These are phyloP conservation scores for Charina bottae DNA, from an alignment of 2,113 vertebrate genomes.

Conservation along the genomic window DNA sequence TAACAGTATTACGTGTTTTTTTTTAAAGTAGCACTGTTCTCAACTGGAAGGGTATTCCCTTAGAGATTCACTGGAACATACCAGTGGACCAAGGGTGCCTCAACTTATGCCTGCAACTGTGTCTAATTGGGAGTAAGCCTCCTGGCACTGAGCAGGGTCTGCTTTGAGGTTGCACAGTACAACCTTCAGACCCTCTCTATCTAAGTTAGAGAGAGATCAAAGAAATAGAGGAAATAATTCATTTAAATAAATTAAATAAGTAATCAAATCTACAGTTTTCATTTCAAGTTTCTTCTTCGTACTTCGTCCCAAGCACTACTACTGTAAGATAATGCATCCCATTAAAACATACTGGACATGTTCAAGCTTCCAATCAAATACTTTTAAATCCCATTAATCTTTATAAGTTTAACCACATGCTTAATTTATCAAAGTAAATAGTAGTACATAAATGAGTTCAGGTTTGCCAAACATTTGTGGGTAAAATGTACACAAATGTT, in stretches of 20 bases:
- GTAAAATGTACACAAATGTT: neutral
- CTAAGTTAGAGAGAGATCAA: neutral
- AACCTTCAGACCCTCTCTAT: neutral
- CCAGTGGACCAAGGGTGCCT: neutral
- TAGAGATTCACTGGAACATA: neutral
- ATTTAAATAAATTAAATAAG: neutral
- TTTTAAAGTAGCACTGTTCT: neutral
- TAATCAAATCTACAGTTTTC: neutral
- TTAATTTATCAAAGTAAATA: neutral
- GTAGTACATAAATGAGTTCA: neutral
- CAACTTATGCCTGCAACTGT: neutral
- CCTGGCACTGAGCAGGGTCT: neutral
- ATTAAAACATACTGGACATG: neutral
- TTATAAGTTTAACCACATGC: neutral
- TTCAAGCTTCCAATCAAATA: neutral
- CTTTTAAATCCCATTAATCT: neutral
- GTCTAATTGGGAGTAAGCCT: neutral
- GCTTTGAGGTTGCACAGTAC: neutral
- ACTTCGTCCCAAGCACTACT: constrained; percentile 6
- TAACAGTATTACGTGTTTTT: neutral
- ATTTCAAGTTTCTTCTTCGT: neutral
- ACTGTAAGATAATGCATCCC: neutral
- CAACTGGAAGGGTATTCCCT: neutral
- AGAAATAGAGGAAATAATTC: neutral
- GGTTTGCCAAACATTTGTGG: neutral